Evolutionary conservation across 2,888 invertebrate species (phyloP).

Genomic region (Drosophila mettleri): DNA sequence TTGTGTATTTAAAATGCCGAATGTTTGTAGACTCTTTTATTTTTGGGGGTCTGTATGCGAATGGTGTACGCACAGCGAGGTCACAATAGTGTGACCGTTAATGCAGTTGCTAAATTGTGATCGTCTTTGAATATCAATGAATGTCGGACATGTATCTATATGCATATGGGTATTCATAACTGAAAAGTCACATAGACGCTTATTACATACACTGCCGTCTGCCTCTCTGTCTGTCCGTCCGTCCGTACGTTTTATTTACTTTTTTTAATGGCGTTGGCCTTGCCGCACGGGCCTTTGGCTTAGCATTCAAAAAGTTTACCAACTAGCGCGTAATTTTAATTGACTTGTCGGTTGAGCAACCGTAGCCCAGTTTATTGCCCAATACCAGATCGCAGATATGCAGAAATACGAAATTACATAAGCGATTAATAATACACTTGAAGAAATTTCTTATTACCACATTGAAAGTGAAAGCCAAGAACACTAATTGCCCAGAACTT

Average conservation of each 20-base stretch:
- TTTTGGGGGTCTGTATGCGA: constrained; percentile 29
- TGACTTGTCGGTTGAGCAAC: constrained; percentile 44
- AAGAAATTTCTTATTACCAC: background rate
- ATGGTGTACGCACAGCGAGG: constrained; percentile 44
- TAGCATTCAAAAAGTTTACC: constrained; percentile 47
- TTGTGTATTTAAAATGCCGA: background rate
- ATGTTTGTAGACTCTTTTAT: constrained; percentile 26
- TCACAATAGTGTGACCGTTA: constrained; percentile 55
- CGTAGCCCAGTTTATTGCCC: constrained; percentile 23
- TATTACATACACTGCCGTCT: constrained; percentile 9
- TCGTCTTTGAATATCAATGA: constrained; percentile 61
- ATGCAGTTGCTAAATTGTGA: constrained; percentile 61
- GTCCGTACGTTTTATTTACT: constrained; percentile 35
- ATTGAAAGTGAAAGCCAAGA: constrained; percentile 5
- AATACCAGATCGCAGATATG: constrained; percentile 25
- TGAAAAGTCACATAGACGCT: constrained; percentile 4
- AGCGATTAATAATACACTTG: constrained; percentile 5
- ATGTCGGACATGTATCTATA: constrained; percentile 8
- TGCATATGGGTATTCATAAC: constrained; percentile 20
- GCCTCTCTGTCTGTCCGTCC: no score
- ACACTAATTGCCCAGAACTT: background rate
- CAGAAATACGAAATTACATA: constrained; percentile 3
- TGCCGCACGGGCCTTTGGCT: constrained; percentile 57
- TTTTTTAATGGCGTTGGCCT: constrained; percentile 71
- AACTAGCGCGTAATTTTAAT: constrained; percentile 49